Conservation (phyloP, 2,113 vertebrate genomes). For the Micronycteris hirsuta region DNA sequence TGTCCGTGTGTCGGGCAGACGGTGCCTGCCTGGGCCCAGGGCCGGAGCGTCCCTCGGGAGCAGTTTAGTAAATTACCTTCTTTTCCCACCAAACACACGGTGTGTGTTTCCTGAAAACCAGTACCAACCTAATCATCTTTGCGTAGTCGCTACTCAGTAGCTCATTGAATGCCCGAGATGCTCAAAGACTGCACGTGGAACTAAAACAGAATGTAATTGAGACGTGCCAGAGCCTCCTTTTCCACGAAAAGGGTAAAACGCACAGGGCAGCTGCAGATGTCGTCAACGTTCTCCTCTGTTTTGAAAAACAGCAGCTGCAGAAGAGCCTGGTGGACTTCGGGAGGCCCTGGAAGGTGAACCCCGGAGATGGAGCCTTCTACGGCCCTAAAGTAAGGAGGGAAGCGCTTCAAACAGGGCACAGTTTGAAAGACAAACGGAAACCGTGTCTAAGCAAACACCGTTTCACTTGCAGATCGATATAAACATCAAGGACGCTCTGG, state of each 20-base stretch:
- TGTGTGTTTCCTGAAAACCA: not conserved
- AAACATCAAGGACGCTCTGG: constrained; percentile 94
- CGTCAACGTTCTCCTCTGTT: not conserved
- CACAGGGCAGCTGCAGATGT: not conserved
- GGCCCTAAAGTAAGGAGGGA: constrained; percentile 91
- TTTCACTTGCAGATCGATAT: constrained; percentile 91
- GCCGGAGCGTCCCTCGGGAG: not conserved
- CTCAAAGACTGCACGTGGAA: not conserved
- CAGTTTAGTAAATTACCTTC: not conserved
- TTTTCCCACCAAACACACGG: not conserved
- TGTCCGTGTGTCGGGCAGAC: not conserved
- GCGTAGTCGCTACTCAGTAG: not conserved
- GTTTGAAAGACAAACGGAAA: not conserved
- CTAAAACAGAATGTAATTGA: not conserved
- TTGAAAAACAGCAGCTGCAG: constrained; percentile 89
- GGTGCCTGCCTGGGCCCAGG: not conserved
- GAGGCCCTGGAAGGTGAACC: constrained; percentile 91
- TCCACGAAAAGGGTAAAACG: not conserved
- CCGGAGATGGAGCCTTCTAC: constrained; percentile 95
- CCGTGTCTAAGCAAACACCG: not conserved
- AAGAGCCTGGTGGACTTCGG: constrained; percentile 93
- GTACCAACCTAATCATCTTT: not conserved
- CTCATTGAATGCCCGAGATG: not conserved
- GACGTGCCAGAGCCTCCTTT: not conserved
- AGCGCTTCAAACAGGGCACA: not conserved